A percentile compares a stretch with the other conserved stretches of the same genome.
phyloP scores from a whole-genome alignment of 2,113 vertebrate genomes.

The Rhipidura dahli region DNA sequence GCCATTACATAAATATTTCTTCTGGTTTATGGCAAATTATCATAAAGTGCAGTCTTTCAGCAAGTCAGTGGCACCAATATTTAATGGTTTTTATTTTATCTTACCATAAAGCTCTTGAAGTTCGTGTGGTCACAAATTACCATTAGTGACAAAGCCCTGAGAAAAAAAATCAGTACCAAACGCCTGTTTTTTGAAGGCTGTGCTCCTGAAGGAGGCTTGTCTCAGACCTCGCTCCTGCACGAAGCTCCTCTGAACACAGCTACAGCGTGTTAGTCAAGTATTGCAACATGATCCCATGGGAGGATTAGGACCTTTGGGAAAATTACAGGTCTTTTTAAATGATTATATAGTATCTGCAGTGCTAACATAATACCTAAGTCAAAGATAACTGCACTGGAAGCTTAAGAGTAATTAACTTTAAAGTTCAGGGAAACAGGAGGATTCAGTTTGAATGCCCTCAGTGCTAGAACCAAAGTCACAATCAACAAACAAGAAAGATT shows the following conservation, averaged over 20 bases:
- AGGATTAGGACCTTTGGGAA: slow-evolving; percentile 6
- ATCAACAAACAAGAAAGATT: neutral
- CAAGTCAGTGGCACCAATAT: neutral
- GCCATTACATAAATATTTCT: neutral
- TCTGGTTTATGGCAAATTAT: neutral
- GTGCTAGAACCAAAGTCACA: neutral
- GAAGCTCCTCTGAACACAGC: neutral
- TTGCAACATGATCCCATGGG: neutral
- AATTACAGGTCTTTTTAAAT: neutral
- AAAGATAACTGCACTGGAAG: neutral
- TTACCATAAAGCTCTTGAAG: neutral
- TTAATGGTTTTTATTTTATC: neutral
- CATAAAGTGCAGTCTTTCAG: neutral
- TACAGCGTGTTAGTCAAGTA: neutral
- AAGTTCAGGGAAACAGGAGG: neutral
- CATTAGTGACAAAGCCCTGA: neutral
- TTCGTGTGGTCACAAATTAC: neutral
- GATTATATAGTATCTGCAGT: neutral
- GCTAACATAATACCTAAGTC: neutral
- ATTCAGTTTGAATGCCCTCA: neutral
- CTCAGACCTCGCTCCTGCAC: neutral
- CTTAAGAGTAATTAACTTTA: neutral
- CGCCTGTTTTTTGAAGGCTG: neutral
- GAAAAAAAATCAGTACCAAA: neutral
- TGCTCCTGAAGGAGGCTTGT: neutral